phyloP scores from a whole-genome alignment of 2,888 invertebrate genomes.

The Himalopsyche anomala region DNA sequence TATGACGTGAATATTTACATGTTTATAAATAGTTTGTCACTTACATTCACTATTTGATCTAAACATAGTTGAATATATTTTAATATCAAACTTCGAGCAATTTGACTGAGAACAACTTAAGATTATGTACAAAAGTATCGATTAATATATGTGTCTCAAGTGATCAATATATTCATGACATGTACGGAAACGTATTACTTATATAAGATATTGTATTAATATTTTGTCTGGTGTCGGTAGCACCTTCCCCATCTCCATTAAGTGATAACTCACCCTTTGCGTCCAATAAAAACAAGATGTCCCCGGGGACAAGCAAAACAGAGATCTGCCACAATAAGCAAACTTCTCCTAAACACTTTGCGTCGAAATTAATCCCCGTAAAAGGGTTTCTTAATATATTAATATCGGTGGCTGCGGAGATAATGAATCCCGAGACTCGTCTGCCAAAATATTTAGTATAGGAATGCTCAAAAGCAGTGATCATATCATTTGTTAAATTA shows the following conservation, averaged over 20 bases:
- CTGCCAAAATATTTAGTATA: not conserved
- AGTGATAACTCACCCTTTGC: not conserved
- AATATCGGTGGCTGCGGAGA: conserved; percentile 44
- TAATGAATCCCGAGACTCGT: conserved; percentile 17
- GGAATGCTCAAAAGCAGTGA: not conserved
- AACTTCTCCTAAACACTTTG: conserved; percentile 48
- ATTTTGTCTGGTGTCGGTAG: not conserved
- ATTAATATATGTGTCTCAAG: too few species aligned
- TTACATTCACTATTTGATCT: too few species aligned
- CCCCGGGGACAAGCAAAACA: conserved; percentile 32
- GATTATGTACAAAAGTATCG: too few species aligned
- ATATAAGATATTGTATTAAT: not conserved
- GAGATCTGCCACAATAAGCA: conserved; percentile 33
- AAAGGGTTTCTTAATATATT: conserved; percentile 60
- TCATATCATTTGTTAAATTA: not conserved
- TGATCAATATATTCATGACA: too few species aligned
- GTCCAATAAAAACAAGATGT: conserved; percentile 54
- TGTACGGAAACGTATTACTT: too few species aligned
- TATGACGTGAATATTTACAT: too few species aligned
- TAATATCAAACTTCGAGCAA: too few species aligned
- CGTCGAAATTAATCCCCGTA: conserved; percentile 57
- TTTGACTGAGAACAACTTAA: too few species aligned
- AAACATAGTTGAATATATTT: too few species aligned
- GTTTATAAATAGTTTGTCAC: too few species aligned
- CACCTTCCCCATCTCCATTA: not conserved